These are phyloP conservation scores for Zoanthus solanderi DNA, from an alignment of 92 coral and sea anemone genomes.

Conservation along the genomic window DNA sequence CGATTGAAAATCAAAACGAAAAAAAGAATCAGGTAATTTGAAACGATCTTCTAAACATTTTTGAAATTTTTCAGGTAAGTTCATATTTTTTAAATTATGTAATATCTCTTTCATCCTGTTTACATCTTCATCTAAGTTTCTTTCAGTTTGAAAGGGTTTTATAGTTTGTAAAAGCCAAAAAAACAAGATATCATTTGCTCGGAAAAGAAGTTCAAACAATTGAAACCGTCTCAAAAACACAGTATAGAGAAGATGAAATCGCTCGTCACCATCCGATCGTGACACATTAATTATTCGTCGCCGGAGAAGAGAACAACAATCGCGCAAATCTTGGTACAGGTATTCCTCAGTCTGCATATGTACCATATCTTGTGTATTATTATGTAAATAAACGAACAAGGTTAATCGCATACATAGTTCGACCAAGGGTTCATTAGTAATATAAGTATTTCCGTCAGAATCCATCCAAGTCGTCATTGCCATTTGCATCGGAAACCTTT, in stretches of 20 bases:
- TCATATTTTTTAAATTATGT: background rate
- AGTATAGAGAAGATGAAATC: background rate
- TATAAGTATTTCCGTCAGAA: background rate
- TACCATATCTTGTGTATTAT: background rate
- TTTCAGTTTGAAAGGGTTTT: background rate
- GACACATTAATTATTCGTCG: background rate
- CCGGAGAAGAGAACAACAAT: background rate
- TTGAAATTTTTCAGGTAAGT: background rate
- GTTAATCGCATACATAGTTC: background rate
- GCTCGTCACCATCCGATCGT: background rate
- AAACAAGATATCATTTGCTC: background rate
- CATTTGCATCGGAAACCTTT: background rate
- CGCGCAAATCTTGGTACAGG: background rate
- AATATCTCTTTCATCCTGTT: background rate
- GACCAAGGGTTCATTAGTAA: background rate
- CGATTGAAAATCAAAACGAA: background rate
- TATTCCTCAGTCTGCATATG: background rate
- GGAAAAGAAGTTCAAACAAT: background rate
- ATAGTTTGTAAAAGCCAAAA: background rate
- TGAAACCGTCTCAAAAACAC: background rate
- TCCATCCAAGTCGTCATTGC: background rate
- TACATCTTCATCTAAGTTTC: background rate
- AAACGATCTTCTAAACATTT: background rate
- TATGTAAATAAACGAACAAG: background rate
- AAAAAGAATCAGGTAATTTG: background rate